Conservation (phyloP, 2,797 vertebrate genomes). For the Geotrypetes seraphini region DNA sequence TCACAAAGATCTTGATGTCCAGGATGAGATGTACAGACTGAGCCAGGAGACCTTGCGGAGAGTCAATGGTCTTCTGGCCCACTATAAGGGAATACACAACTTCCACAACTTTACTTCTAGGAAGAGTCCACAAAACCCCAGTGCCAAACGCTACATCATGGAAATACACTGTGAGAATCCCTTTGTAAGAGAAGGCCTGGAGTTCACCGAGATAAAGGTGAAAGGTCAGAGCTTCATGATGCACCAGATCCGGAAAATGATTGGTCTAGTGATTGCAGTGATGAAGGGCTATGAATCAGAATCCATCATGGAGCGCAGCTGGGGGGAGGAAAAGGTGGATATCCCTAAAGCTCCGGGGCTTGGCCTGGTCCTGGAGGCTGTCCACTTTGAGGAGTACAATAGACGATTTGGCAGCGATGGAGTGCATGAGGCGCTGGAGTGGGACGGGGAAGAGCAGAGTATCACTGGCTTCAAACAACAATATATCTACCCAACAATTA, state of each 20-base stretch:
- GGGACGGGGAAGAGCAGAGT: conserved; percentile 63
- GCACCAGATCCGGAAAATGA: conserved; percentile 97
- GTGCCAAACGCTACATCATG: conserved; percentile 85
- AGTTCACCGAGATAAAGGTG: conserved; percentile 81
- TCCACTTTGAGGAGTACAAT: conserved; percentile 93
- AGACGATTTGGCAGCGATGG: conserved; percentile 84
- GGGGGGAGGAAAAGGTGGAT: conserved; percentile 82
- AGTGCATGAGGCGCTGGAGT: conserved; percentile 82
- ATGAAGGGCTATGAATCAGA: conserved; percentile 73
- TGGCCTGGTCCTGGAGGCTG: conserved; percentile 81
- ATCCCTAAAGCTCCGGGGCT: conserved; percentile 90
- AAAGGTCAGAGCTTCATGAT: conserved; percentile 96
- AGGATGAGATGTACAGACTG: conserved; percentile 61
- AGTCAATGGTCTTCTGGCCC: conserved; percentile 68
- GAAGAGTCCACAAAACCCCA: conserved; percentile 82
- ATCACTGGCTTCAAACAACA: conserved; percentile 78
- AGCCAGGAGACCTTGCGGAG: conserved; percentile 56
- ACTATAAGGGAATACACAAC: conserved; percentile 88
- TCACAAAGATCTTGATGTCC: conserved; percentile 62
- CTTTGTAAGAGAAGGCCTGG: conserved; percentile 57
- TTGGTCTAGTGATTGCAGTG: conserved; percentile 86
- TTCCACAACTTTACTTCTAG: conserved; percentile 98
- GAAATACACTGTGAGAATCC: conserved; percentile 83
- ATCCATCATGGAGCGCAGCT: conserved; percentile 70
- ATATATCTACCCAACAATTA: conserved; percentile 84